A percentile compares a stretch with the other conserved stretches of the same genome.
Evolutionary conservation across 2,113 vertebrate genomes (phyloP).

Genomic region (Hepsetus odoe): DNA sequence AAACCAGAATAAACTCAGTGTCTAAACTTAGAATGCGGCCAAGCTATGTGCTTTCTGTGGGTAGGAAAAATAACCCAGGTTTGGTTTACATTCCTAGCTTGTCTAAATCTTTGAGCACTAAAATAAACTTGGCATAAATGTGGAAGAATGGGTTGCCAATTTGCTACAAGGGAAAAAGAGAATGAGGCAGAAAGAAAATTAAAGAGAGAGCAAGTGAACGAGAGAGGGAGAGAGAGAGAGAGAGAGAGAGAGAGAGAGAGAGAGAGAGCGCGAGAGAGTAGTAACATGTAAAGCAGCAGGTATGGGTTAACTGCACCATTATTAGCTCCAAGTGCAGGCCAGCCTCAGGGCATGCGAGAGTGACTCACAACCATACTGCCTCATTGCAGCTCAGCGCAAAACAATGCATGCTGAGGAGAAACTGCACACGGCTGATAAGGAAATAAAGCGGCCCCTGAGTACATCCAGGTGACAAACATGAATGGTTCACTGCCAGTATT

Average conservation of each 20-base stretch:
- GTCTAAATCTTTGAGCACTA: constrained; percentile 28
- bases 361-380: constrained; percentile 57
- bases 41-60: constrained; percentile 6
- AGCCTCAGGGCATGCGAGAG: constrained; percentile 60
- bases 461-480: constrained; percentile 75
- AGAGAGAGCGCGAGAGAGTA: constrained; percentile 1
- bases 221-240: not conserved
- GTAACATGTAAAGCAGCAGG: constrained; percentile 36
- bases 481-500: constrained; percentile 72
- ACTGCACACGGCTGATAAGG: constrained; percentile 76
- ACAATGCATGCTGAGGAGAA: constrained; percentile 71
- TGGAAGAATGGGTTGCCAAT: not conserved
- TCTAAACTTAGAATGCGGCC: not conserved
- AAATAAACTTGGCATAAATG: constrained; percentile 21
- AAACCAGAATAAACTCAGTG: constrained; percentile 30
- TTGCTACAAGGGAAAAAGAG: constrained; percentile 6
- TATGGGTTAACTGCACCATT: constrained; percentile 45
- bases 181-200: constrained; percentile 1
- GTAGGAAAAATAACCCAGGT: not conserved
- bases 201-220: constrained; percentile 1
- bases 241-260: constrained; percentile 5
- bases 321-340: constrained; percentile 60
- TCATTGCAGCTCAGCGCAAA: constrained; percentile 60
- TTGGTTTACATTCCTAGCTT: constrained; percentile 33
- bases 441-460: constrained; percentile 64